Conservation (phyloP, 2,888 invertebrate genomes). For the Brenthis daphne region DNA sequence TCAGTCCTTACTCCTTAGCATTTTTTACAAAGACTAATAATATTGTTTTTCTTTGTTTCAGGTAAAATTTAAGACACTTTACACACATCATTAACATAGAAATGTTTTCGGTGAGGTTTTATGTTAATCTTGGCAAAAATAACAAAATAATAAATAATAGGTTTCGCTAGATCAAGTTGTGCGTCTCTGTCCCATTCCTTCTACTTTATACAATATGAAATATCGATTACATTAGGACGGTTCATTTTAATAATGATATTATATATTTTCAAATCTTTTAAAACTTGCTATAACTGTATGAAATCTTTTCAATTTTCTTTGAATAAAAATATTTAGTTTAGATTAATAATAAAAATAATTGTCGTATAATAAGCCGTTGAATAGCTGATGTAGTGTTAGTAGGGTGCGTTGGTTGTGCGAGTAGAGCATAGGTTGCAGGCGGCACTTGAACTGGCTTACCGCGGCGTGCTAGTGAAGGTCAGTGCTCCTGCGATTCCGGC, state of each 20-base stretch:
- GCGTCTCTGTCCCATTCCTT: no score
- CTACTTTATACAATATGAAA: no score
- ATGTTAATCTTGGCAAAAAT: neutral
- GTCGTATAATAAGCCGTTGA: neutral
- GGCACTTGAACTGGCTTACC: conserved; percentile 53
- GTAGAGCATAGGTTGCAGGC: conserved; percentile 56
- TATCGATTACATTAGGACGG: no score
- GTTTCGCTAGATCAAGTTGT: no score
- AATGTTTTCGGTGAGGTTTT: conserved; percentile 64
- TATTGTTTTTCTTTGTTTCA: conserved; percentile 60
- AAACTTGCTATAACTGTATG: neutral
- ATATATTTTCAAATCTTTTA: conserved; percentile 30
- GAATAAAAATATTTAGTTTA: neutral
- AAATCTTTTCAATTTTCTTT: no score
- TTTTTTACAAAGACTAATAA: conserved; percentile 15
- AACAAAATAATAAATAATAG: no score
- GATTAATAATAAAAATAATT: neutral
- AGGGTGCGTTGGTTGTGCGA: conserved; percentile 46
- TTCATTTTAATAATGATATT: conserved; percentile 16
- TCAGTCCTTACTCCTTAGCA: conserved; percentile 10
- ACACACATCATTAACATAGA: conserved; percentile 46
- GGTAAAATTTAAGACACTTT: conserved; percentile 47
- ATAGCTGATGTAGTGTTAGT: conserved; percentile 14
- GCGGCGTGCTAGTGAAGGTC: conserved; percentile 65
- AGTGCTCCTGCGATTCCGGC: conserved; percentile 75